phyloP scores from a whole-genome alignment of 37 sponge, comb jelly and placozoan species.

The Cladorhizidae sp. region DNA sequence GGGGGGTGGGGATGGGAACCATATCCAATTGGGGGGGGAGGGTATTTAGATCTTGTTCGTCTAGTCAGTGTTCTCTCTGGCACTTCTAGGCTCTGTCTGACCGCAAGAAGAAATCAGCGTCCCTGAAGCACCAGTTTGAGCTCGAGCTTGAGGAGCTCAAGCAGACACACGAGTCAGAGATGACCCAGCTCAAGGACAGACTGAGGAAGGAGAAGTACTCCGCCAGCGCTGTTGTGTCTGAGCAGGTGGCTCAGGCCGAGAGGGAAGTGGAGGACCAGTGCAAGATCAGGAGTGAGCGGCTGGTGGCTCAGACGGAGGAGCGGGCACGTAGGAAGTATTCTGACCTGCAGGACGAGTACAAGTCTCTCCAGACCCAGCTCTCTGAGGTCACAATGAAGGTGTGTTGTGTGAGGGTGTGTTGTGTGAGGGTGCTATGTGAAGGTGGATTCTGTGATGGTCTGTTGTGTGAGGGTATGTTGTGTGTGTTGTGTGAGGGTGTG shows the following conservation, averaged over 20 bases:
- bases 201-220: conserved; percentile 70
- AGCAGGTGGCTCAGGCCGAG: conserved; percentile 77
- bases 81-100: conserved; percentile 58
- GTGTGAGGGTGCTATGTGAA: background rate
- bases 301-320: conserved; percentile 75
- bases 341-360: conserved; percentile 63
- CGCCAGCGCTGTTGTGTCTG: conserved; percentile 35
- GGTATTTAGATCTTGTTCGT: too few relatives aligned
- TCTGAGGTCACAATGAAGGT: conserved; percentile 57
- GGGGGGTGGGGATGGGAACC: too few relatives aligned
- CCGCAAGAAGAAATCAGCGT: conserved; percentile 60
- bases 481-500: too few relatives aligned
- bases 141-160: conserved; percentile 86
- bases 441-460: background rate
- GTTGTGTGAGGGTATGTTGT: background rate
- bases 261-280: conserved; percentile 81
- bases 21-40: background rate
- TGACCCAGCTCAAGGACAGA: conserved; percentile 45
- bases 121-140: conserved; percentile 76
- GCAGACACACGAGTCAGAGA: conserved; percentile 56
- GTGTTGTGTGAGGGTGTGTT: background rate
- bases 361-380: conserved; percentile 25
- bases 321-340: conserved; percentile 68
- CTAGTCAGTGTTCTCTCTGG: too few relatives aligned
- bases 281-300: conserved; percentile 50